Evolutionary conservation across 2,888 invertebrate species (phyloP).

Genomic region (Azorinus chamasolen): DNA sequence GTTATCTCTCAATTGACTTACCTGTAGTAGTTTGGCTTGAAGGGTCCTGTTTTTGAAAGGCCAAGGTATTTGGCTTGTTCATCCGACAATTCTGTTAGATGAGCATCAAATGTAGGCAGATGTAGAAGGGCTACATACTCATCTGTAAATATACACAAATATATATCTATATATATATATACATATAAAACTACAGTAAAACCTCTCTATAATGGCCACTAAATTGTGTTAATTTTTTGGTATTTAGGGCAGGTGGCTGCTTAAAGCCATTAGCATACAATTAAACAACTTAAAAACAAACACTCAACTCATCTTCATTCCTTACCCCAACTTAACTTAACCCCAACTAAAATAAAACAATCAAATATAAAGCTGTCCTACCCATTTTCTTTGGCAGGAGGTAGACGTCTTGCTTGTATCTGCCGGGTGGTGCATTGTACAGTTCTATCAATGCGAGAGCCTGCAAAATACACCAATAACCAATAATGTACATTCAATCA

Average conservation of each 20-base stretch:
- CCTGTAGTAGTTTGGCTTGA: conserved; percentile 99
- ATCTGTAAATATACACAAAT: conserved; percentile 88
- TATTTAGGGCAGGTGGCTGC: not conserved
- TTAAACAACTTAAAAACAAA: too few relatives aligned
- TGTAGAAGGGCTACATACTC: conserved; percentile 99
- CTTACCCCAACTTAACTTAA: too few relatives aligned
- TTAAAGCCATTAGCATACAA: too few relatives aligned
- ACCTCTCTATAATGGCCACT: too few relatives aligned
- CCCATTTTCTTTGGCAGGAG: conserved; percentile 99
- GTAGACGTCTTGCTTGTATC: conserved; percentile 99
- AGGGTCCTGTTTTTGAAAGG: conserved; percentile 98
- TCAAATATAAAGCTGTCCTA: too few relatives aligned
- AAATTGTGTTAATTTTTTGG: too few relatives aligned
- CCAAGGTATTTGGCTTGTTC: conserved; percentile 99
- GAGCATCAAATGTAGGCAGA: conserved; percentile 98
- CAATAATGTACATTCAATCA: not conserved
- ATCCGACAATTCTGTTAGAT: conserved; percentile 97
- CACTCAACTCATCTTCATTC: too few relatives aligned
- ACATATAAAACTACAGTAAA: too few relatives aligned
- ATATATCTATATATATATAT: too few relatives aligned
- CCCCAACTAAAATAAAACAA: too few relatives aligned
- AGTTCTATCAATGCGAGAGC: conserved; percentile 98
- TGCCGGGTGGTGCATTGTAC: conserved; percentile 97
- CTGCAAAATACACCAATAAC: conserved; percentile 78
- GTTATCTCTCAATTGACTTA: too few relatives aligned